Evolutionary conservation across 2,888 invertebrate genomes (phyloP), one percentile per base, ranked within the genome.

Genomic region (Hymenopus coronatus): DNA sequence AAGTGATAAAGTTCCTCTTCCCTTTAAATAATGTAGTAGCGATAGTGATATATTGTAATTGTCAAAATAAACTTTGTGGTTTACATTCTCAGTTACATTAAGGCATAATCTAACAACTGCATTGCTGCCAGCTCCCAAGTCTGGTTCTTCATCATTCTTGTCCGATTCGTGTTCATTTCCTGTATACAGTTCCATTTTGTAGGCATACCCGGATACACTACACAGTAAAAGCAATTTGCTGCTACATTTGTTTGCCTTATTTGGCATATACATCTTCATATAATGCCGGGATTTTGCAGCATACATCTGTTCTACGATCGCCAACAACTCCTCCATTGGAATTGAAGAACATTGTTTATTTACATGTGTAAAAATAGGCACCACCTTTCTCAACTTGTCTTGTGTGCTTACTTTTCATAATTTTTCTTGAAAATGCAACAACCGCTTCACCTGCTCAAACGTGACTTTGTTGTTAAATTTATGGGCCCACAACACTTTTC

Each of bases 21-120:
- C 89, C n/a, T 91, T 92, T 85, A 88, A 91, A 91, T 27, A 86
- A 90, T 27, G 27, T 28, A 92, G 30, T 20, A 92, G 90, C 82
- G 90, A 91, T 46, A 92, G 8, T 33, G 91, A 91, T n/a, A 91
- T 91, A 88, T 91, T 92, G 89, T 91, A 92, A 90, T 92, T 92
- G 88, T 92, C 92, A 90, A 92, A 92, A 90, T 91, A 93, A 20
- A 93, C 33, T 90, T 90, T 88, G 89, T 92, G 91, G 90, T 33
- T 28, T 30, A n/a, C 46, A 12, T 91, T 88, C 28, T 86, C 88
- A 88, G 90, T 90, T 84, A 91, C 90, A 20, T 88, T 89, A 88
- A 90, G 87, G 20, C 88, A 46, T 85, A 91, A 87, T 83, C 90
- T 89, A 70, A 91, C 88, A 28, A 91, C 91, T 40, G 89, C 90